phyloP scores from a whole-genome alignment of 2,888 invertebrate genomes.

The Standfussiana lucernea region DNA sequence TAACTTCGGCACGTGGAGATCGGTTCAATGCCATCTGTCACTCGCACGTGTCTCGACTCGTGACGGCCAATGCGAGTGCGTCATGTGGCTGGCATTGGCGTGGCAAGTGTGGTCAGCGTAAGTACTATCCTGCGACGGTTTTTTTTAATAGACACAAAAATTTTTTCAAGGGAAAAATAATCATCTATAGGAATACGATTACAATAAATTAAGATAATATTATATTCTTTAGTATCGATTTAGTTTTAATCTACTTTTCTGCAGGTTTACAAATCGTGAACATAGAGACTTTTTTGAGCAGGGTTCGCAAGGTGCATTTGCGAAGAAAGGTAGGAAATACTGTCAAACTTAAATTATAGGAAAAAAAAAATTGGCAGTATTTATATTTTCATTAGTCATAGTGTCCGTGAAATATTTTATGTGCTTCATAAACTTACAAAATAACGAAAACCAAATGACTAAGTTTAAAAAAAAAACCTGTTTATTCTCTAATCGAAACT shows the following conservation, averaged over 20 bases:
- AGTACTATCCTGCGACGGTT: background rate
- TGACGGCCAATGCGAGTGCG: slow-evolving; percentile 11
- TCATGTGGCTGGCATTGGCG: background rate
- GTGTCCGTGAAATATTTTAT: background rate
- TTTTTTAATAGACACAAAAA: background rate
- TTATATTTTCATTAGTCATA: no score
- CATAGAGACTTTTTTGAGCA: no score
- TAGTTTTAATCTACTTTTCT: background rate
- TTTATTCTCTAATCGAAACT: background rate
- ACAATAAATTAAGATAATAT: no score
- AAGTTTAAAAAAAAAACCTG: no score
- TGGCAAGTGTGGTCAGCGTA: background rate
- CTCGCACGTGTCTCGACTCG: slow-evolving; percentile 1
- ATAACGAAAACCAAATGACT: background rate
- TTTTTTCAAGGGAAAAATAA: no score
- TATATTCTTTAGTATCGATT: no score
- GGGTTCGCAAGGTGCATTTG: background rate
- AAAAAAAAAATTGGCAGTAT: no score
- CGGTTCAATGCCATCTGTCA: background rate
- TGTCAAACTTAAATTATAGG: background rate
- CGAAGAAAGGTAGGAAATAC: background rate
- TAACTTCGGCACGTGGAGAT: slow-evolving; percentile 1
- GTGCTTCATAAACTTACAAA: no score
- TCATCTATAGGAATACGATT: no score
- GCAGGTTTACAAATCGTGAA: background rate